Evolutionary conservation across 2,113 vertebrate genomes (phyloP).

Genomic region (Clarias magur): DNA sequence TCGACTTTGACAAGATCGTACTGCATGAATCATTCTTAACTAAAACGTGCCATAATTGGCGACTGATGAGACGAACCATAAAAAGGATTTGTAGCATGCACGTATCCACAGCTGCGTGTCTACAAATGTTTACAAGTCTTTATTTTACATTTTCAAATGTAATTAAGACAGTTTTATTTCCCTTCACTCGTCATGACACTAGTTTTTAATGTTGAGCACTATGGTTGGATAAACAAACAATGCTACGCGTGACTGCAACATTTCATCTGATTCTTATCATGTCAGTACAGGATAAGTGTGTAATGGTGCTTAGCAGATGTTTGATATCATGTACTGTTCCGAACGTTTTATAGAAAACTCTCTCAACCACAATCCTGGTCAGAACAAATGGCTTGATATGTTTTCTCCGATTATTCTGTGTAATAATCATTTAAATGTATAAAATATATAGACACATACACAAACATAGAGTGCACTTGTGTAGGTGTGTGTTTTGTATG

Average conservation of each 20-base stretch:
- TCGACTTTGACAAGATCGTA: neutral
- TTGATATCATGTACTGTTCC: neutral
- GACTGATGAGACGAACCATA: neutral
- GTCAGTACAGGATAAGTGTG: constrained; percentile 2
- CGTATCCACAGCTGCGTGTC: neutral
- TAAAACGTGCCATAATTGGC: neutral
- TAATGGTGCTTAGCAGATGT: constrained; percentile 25
- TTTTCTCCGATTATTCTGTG: neutral
- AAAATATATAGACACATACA: neutral
- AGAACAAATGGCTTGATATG: neutral
- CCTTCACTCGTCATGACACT: neutral
- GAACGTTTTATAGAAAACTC: neutral
- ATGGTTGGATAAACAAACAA: neutral
- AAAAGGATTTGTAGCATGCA: neutral
- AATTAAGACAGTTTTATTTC: neutral
- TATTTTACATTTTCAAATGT: neutral
- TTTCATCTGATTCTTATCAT: constrained; percentile 21
- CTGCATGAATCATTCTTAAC: neutral
- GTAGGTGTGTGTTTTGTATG: constrained; percentile 46
- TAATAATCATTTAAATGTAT: neutral
- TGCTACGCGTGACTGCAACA: neutral
- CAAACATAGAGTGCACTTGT: constrained; percentile 49
- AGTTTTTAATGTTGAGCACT: neutral
- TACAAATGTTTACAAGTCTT: neutral
- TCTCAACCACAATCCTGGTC: neutral